Conservation (phyloP, 1,140 invertebrate species). For the Drosophila setifemur region DNA sequence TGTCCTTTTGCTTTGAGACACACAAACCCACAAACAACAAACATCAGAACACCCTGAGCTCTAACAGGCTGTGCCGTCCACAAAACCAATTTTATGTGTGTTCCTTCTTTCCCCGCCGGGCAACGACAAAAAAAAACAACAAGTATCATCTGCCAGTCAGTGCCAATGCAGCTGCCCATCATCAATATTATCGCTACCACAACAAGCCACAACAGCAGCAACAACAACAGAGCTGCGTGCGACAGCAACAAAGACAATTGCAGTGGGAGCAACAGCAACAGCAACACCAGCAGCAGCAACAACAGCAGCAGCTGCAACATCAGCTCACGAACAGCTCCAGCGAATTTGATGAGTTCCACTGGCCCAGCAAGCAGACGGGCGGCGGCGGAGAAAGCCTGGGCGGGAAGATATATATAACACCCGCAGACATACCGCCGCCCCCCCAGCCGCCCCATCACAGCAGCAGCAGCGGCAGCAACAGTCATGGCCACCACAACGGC, state of each 20-base stretch:
- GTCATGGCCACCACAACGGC: constrained; percentile 43
- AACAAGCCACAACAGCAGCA: constrained; percentile 48
- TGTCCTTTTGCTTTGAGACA: constrained; percentile 27
- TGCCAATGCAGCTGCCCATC: constrained; percentile 62
- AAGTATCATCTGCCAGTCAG: constrained; percentile 65
- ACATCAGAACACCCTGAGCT: constrained; percentile 21
- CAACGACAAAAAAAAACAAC: constrained; percentile 29
- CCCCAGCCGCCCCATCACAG: constrained; percentile 60
- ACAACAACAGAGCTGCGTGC: constrained; percentile 54
- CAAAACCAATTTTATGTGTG: constrained; percentile 67
- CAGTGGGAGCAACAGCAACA: constrained; percentile 52
- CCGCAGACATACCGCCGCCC: constrained; percentile 75
- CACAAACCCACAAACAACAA: not conserved
- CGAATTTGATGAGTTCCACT: constrained; percentile 74
- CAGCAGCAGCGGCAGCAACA: constrained; percentile 15
- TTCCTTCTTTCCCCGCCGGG: constrained; percentile 14
- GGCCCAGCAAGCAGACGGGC: constrained; percentile 62
- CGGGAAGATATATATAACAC: constrained; percentile 78
- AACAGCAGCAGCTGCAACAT: constrained; percentile 55
- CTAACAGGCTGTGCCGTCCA: constrained; percentile 47
- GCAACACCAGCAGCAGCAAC: constrained; percentile 38
- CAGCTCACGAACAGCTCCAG: constrained; percentile 64
- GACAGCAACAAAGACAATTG: constrained; percentile 58
- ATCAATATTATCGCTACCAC: constrained; percentile 76
- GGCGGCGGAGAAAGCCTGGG: constrained; percentile 19